A percentile compares a stretch with the other conserved stretches of the same genome.
Evolutionary conservation across 2,888 invertebrate species (phyloP).

Genomic region (Chamaedrilus cognettii): DNA sequence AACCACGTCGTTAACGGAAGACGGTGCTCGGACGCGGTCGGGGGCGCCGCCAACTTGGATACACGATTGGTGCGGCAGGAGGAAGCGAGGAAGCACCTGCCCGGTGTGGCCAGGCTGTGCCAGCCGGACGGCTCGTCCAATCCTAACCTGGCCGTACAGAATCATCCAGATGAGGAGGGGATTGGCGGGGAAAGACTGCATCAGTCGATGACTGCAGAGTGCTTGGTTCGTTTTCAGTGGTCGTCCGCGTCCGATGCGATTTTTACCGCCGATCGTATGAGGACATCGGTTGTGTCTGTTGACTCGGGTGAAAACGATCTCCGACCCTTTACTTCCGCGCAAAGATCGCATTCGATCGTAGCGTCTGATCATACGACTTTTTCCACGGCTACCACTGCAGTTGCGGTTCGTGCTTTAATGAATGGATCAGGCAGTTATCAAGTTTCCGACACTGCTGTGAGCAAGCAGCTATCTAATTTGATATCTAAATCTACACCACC

Average conservation of each 20-base stretch:
- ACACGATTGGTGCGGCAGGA: neutral
- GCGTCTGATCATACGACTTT: neutral
- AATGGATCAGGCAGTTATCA: neutral
- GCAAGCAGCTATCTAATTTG: neutral
- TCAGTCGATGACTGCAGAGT: too few relatives aligned
- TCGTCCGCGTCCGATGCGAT: too few relatives aligned
- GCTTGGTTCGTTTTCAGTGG: too few relatives aligned
- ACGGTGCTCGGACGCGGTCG: too few relatives aligned
- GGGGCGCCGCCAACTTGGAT: too few relatives aligned
- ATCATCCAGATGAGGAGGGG: neutral
- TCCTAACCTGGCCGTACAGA: slow-evolving; percentile 69
- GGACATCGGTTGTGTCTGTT: too few relatives aligned
- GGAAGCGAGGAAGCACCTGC: slow-evolving; percentile 10
- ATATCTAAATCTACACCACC: neutral
- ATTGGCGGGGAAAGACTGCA: too few relatives aligned
- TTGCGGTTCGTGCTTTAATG: neutral
- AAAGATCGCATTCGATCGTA: neutral
- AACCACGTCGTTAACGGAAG: too few relatives aligned
- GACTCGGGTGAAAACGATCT: too few relatives aligned
- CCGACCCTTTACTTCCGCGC: too few relatives aligned
- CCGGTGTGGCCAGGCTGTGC: slow-evolving; percentile 74
- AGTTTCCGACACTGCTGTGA: neutral
- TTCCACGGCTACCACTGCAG: neutral
- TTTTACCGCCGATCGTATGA: too few relatives aligned
- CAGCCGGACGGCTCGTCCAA: slow-evolving; percentile 94